Evolutionary conservation across 2,113 vertebrate genomes (phyloP).

Genomic region (Ictalurus punctatus): DNA sequence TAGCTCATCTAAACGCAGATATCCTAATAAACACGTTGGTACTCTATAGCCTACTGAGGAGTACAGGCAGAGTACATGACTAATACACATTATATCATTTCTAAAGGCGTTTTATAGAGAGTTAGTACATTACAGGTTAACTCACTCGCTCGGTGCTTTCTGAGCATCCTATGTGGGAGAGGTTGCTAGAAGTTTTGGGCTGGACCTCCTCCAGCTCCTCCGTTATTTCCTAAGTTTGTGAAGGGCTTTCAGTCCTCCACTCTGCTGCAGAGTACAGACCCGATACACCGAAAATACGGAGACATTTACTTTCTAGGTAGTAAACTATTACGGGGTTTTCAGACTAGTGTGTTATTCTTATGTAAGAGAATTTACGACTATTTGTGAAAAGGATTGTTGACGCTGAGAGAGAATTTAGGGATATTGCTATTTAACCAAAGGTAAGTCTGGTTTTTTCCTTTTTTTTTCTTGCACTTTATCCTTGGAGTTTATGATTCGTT

Average conservation of each 20-base stretch:
- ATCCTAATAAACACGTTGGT: background rate
- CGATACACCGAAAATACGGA: constrained; percentile 11
- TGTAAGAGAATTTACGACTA: background rate
- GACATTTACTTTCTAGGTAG: background rate
- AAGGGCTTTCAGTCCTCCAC: constrained; percentile 38
- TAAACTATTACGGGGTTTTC: background rate
- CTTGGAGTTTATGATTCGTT: background rate
- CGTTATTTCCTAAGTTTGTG: constrained; percentile 60
- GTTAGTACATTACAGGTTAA: background rate
- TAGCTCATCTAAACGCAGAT: background rate
- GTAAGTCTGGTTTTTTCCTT: constrained; percentile 5
- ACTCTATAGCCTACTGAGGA: background rate
- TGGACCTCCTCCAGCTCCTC: constrained; percentile 55
- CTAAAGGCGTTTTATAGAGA: background rate
- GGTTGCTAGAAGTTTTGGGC: constrained; percentile 65
- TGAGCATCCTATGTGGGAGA: constrained; percentile 53
- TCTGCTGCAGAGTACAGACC: constrained; percentile 43
- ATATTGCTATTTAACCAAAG: constrained; percentile 17
- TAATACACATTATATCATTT: background rate
- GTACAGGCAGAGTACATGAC: background rate
- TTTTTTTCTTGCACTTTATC: background rate
- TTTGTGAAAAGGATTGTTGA: background rate
- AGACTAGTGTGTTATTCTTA: background rate
- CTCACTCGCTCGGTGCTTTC: background rate
- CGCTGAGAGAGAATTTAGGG: background rate